These are phyloP conservation scores for Platycheirus albimanus DNA, from an alignment of 2,888 invertebrate genomes.

Conservation along the genomic window DNA sequence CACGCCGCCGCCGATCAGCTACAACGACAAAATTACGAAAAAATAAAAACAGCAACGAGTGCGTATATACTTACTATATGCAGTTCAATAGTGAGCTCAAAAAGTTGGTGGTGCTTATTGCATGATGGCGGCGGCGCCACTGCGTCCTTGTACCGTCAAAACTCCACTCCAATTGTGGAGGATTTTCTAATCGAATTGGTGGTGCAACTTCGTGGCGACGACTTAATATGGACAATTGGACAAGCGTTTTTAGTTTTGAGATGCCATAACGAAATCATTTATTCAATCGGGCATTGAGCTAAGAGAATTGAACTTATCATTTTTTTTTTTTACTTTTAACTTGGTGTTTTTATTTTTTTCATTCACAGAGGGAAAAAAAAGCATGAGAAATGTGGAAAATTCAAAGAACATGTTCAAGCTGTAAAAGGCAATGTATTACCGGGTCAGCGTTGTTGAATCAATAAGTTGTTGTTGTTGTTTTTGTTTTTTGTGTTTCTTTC, in stretches of 20 bases:
- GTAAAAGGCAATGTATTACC: conserved; percentile 58
- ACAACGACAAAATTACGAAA: conserved; percentile 12
- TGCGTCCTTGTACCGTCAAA: conserved; percentile 72
- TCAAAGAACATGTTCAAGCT: conserved; percentile 45
- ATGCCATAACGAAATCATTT: conserved; percentile 68
- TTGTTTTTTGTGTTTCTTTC: not conserved
- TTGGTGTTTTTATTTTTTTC: not conserved
- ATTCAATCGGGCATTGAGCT: conserved; percentile 55
- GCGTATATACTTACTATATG: conserved; percentile 15
- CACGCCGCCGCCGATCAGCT: conserved; percentile 13
- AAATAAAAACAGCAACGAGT: conserved; percentile 31
- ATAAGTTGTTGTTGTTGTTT: conserved; percentile 6
- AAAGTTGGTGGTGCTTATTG: conserved; percentile 32
- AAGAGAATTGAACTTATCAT: conserved; percentile 54
- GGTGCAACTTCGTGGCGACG: conserved; percentile 68
- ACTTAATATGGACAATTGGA: conserved; percentile 72
- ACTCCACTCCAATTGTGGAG: conserved; percentile 73
- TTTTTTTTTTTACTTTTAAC: no score
- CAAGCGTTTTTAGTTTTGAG: conserved; percentile 59
- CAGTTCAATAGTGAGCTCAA: not conserved
- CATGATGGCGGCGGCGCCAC: conserved; percentile 62
- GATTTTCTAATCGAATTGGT: conserved; percentile 69
- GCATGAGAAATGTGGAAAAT: conserved; percentile 43
- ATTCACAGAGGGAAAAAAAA: not conserved
- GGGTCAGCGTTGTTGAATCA: conserved; percentile 48